phyloP scores from a whole-genome alignment of 2,113 vertebrate genomes.

The Castor canadensis region DNA sequence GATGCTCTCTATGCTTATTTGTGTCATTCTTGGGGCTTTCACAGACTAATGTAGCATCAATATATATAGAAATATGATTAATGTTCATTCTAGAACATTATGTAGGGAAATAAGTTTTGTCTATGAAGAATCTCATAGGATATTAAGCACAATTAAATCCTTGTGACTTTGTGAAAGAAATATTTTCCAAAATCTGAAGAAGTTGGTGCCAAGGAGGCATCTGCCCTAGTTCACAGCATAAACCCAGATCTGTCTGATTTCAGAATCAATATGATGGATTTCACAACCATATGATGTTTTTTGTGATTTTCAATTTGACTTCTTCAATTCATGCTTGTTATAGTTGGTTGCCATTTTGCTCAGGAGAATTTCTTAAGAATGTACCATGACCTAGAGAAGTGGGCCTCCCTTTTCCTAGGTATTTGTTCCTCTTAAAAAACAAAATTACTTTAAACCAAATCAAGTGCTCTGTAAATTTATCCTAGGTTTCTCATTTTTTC shows the following conservation, averaged over 20 bases:
- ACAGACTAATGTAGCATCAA: neutral
- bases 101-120: neutral
- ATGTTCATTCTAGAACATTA: neutral
- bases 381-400: neutral
- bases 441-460: neutral
- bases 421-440: neutral
- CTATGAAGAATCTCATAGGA: neutral
- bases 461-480: neutral
- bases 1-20: neutral
- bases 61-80: too few species aligned
- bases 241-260: neutral
- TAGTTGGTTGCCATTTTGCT: conserved; percentile 70
- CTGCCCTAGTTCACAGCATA: neutral
- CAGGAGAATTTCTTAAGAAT: conserved; percentile 45
- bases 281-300: neutral
- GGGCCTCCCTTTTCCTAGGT: neutral
- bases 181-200: neutral
- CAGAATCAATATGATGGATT: neutral
- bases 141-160: neutral
- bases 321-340: neutral
- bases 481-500: neutral
- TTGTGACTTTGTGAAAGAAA: neutral
- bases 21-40: neutral
- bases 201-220: neutral
- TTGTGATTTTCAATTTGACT: neutral